Conservation (phyloP, 1,140 invertebrate genomes). For the Drosophila azteca region DNA sequence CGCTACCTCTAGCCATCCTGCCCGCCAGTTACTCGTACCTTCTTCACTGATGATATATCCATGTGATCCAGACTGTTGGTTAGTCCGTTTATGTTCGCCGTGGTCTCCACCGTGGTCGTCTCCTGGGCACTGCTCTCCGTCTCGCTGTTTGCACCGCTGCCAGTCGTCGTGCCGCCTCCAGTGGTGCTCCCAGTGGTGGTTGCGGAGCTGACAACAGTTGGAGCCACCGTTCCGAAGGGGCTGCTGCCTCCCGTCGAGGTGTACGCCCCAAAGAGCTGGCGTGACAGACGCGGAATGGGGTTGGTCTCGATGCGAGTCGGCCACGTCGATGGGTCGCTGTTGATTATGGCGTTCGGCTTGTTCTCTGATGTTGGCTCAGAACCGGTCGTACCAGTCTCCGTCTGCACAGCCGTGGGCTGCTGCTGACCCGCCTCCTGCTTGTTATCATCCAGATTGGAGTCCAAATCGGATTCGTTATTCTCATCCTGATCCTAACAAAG, state of each 20-base stretch:
- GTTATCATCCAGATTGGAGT: slow-evolving; percentile 71
- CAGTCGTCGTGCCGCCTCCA: slow-evolving; percentile 23
- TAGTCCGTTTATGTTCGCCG: slow-evolving; percentile 61
- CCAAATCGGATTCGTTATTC: slow-evolving; percentile 81
- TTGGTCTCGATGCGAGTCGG: slow-evolving; percentile 50
- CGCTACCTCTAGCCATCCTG: not conserved
- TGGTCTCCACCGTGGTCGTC: slow-evolving; percentile 41
- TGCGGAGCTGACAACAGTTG: slow-evolving; percentile 9
- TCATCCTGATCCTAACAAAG: slow-evolving; percentile 74
- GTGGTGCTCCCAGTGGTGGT: slow-evolving; percentile 7
- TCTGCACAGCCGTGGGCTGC: slow-evolving; percentile 7
- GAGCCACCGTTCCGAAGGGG: slow-evolving; percentile 8
- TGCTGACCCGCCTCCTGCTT: slow-evolving; percentile 51
- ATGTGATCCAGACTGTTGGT: slow-evolving; percentile 70
- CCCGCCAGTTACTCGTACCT: slow-evolving; percentile 48
- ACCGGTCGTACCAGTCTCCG: slow-evolving; percentile 1
- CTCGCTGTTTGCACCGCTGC: slow-evolving; percentile 67
- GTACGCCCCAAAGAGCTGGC: slow-evolving; percentile 58
- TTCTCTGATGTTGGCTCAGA: slow-evolving; percentile 43
- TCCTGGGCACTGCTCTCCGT: slow-evolving; percentile 72
- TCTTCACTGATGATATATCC: slow-evolving; percentile 72
- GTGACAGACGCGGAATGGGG: slow-evolving; percentile 58
- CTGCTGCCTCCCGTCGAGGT: slow-evolving; percentile 24
- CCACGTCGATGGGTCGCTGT: slow-evolving; percentile 54
- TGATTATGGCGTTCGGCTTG: slow-evolving; percentile 34